Base-by-base conservation (phyloP, 1,140 invertebrate species). In the Drosophila pseudoobscura region DNA sequence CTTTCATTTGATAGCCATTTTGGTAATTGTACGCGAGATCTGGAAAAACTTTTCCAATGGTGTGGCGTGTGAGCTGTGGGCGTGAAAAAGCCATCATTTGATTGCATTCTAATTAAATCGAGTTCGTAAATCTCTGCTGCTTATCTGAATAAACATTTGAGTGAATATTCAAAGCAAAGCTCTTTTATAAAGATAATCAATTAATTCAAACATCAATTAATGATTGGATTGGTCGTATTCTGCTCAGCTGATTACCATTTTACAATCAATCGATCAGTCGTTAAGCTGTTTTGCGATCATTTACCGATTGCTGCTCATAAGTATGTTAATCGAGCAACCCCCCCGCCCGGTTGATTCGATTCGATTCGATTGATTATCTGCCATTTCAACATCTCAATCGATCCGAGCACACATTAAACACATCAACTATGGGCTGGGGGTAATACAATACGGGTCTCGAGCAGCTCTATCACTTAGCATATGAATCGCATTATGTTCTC, bases 401-500 rank as follows among this genome's bases (percentile, higher is more conserved):
- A 75, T 73, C 57, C 53, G 44, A 39, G 11, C 35, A 13, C 35
- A 39, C 62, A 24, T 55, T 49, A 47, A 69, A 24, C 35, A 31
- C 35, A 46, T 13, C 46, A 7, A 45, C 54, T 75, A 72, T 58
- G 63, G 45, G 63, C 43, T 63, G 35, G 35, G 0, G 9, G 9
- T 11, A 4, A 35, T 35, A 35, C 31, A 35, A 35, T 4, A 11
- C 35, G 9, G 8, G 35, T 39, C 35, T 22, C 17, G 51, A 41
- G n/a, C 39, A 49, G 47, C 53, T 49, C 47, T 62, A 64, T 63
- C 61, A 47, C 49, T 79, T 73, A 71, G 46, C 76, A 80, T 85
- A 65, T 76, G 72, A 85, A 80, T 87, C 63, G 54, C 52, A 76
- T 69, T 77, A 65, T 58, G 51, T 43, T 7, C 46, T 22, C 35